A percentile compares a stretch with the other conserved stretches of the same genome.
These are phyloP conservation scores for Ethmia dodecea DNA, from an alignment of 2,888 invertebrate genomes.

Conservation along the genomic window DNA sequence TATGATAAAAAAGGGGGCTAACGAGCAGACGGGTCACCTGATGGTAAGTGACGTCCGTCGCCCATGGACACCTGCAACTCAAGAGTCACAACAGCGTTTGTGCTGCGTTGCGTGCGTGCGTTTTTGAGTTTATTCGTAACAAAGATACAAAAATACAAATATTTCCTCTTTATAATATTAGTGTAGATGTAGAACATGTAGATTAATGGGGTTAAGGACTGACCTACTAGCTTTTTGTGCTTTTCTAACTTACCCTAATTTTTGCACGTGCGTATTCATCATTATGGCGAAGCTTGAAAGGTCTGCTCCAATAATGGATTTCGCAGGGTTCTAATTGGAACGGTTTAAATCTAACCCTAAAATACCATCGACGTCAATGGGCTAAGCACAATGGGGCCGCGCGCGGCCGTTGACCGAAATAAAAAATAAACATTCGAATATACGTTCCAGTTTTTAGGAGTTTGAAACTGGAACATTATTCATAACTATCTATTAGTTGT, in stretches of 20 bases:
- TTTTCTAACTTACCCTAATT: conserved; percentile 1
- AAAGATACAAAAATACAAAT: no score
- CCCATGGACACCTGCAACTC: no score
- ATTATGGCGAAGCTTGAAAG: not conserved
- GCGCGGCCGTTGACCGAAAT: conserved; percentile 68
- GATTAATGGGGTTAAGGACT: no score
- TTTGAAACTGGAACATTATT: conserved; percentile 55
- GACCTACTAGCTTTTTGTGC: not conserved
- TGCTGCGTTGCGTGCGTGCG: no score
- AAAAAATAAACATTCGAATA: conserved; percentile 59
- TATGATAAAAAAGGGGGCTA: no score
- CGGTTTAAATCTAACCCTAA: conserved; percentile 55
- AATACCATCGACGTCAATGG: conserved; percentile 64
- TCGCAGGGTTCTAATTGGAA: conserved; percentile 23
- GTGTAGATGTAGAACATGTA: no score
- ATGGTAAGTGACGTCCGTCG: no score
- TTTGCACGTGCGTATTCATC: conserved; percentile 5
- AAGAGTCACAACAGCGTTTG: no score
- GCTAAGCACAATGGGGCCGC: conserved; percentile 51
- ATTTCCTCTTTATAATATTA: no score
- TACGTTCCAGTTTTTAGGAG: conserved; percentile 43
- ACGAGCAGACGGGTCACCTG: no score
- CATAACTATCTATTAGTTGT: conserved; percentile 20
- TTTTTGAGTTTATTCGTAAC: no score
- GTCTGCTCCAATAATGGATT: not conserved